A percentile compares a stretch with the other conserved stretches of the same genome.
phyloP scores from a whole-genome alignment of 2,113 vertebrate species.

The Chrysemys picta region DNA sequence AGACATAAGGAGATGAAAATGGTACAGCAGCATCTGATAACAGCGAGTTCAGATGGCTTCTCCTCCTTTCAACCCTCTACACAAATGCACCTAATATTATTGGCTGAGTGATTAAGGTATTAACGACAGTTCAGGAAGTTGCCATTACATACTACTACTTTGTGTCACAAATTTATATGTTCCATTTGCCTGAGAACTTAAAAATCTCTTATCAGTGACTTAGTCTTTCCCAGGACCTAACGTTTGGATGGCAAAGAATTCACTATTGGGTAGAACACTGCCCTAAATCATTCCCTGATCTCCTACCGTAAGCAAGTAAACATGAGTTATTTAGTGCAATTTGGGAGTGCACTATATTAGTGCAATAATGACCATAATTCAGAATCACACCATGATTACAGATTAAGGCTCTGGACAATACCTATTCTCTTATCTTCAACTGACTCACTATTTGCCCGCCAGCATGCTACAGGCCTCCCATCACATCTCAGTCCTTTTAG shows the following conservation, averaged over 20 bases:
- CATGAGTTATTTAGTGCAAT: neutral
- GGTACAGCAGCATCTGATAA: neutral
- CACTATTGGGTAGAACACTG: neutral
- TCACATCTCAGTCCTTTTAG: neutral
- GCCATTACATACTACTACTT: neutral
- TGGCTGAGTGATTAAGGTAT: neutral
- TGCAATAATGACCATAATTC: neutral
- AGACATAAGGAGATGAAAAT: neutral
- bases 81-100: neutral
- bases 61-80: neutral
- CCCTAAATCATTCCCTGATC: neutral
- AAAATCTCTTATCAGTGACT: accelerated
- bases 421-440: neutral
- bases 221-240: accelerated
- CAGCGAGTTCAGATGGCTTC: neutral
- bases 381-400: constrained; percentile 20
- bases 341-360: neutral
- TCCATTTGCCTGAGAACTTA: neutral
- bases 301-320: neutral
- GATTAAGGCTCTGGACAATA: neutral
- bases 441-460: neutral
- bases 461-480: neutral
- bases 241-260: neutral
- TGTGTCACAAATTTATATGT: neutral
- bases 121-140: neutral